Conservation (phyloP, 2,888 invertebrate species). For the Pegoplata infirma region DNA sequence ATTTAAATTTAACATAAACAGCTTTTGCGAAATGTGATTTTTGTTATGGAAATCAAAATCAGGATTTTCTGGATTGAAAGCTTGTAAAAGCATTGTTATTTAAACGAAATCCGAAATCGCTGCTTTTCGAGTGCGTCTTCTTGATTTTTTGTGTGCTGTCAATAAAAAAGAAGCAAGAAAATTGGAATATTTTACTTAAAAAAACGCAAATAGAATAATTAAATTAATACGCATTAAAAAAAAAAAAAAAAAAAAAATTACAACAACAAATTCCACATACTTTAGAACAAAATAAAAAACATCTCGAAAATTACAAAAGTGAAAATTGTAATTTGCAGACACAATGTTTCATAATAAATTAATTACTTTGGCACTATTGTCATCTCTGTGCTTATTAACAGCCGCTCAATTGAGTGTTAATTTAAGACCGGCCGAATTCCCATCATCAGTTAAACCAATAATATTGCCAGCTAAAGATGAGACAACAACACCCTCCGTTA, state of each 20-base stretch:
- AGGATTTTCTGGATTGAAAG: too few relatives aligned
- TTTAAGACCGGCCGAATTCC: slow-evolving; percentile 48
- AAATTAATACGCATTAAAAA: slow-evolving; percentile 29
- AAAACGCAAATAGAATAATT: slow-evolving; percentile 30
- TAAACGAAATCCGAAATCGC: slow-evolving; percentile 48
- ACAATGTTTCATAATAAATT: too few relatives aligned
- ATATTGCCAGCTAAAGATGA: slow-evolving; percentile 39
- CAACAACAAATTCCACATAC: neutral
- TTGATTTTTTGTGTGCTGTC: slow-evolving; percentile 32
- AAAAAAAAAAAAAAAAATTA: too few relatives aligned
- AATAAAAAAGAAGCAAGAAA: slow-evolving; percentile 11
- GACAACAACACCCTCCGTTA: slow-evolving; percentile 13
- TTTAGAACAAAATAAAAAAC: slow-evolving; percentile 10
- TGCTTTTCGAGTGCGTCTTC: slow-evolving; percentile 21
- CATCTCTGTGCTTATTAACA: slow-evolving; percentile 18
- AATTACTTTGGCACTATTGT: too few relatives aligned
- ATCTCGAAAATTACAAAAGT: slow-evolving; percentile 1
- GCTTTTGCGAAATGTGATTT: too few relatives aligned
- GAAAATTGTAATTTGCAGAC: slow-evolving; percentile 9
- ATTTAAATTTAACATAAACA: too few relatives aligned
- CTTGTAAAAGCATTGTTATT: slow-evolving; percentile 52
- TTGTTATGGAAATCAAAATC: too few relatives aligned
- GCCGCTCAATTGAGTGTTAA: slow-evolving; percentile 63
- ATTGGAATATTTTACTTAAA: slow-evolving; percentile 1
- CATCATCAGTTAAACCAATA: slow-evolving; percentile 34